A percentile compares a stretch with the other conserved stretches of the same genome.
Evolutionary conservation across 1,140 invertebrate species (phyloP).

Genomic region (Globodera ellingtonae): DNA sequence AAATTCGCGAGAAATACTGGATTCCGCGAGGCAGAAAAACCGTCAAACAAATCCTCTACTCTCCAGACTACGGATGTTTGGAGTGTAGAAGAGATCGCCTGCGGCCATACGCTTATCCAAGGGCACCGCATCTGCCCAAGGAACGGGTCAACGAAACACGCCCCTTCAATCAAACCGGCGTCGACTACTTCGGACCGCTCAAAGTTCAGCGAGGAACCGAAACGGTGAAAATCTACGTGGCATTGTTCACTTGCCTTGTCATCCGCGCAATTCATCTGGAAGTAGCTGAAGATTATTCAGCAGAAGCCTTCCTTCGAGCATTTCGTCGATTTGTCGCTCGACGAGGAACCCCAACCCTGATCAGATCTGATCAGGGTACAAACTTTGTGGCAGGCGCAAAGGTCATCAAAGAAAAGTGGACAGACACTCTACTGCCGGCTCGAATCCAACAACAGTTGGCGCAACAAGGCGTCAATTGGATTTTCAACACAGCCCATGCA

Average conservation of each 20-base stretch:
- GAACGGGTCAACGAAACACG: not conserved
- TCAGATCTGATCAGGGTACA: conserved; percentile 16
- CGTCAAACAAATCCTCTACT: not conserved
- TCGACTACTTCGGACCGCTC: not conserved
- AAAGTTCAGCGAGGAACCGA: not conserved
- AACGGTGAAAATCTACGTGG: not conserved
- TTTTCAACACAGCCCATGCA: conserved; percentile 7
- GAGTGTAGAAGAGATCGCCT: not conserved
- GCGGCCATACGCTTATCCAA: not conserved
- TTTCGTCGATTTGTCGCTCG: conserved; percentile 1
- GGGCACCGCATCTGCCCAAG: not conserved
- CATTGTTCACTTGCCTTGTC: conserved; percentile 5
- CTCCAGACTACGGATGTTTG: not conserved
- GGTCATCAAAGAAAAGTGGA: not conserved
- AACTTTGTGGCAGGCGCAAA: not conserved
- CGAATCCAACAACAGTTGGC: not conserved
- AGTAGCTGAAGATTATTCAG: conserved; percentile 15
- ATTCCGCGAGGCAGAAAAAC: not conserved
- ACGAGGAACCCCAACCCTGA: not conserved
- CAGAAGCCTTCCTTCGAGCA: not conserved
- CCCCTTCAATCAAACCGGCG: not conserved
- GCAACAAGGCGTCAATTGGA: conserved; percentile 1
- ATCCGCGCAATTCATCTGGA: conserved; percentile 20
- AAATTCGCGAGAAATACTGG: not conserved
- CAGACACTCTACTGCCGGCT: not conserved